Percentiles rank a stretch among this genome's conserved stretches.
phyloP scores from a whole-genome alignment of 2,797 vertebrate species.

The Hemitrygon akajei region DNA sequence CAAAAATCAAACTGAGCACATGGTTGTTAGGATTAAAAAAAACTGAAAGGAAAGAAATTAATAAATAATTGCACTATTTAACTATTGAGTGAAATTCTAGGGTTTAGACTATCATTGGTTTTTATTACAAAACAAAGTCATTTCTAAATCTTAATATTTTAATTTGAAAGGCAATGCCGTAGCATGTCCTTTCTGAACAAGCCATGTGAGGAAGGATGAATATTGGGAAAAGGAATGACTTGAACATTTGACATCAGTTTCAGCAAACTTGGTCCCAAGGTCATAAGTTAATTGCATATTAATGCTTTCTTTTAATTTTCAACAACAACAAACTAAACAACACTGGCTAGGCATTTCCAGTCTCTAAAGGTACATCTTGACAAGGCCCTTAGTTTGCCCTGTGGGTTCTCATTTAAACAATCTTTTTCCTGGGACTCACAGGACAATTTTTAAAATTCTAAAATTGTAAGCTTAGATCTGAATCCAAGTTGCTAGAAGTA shows the following conservation, averaged over 20 bases:
- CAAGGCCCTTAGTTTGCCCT: background rate
- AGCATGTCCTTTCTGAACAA: background rate
- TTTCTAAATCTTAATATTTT: background rate
- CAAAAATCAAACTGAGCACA: no score
- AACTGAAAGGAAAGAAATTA: background rate
- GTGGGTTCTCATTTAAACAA: background rate
- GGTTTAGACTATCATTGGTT: background rate
- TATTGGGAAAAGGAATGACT: background rate
- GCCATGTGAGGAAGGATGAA: background rate
- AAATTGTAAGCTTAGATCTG: background rate
- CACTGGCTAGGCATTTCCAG: background rate
- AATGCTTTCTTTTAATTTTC: background rate
- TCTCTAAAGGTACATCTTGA: background rate
- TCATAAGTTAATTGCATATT: background rate
- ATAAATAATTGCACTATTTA: background rate
- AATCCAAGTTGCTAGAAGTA: background rate
- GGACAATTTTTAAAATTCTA: background rate
- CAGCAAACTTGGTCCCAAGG: background rate
- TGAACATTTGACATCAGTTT: background rate
- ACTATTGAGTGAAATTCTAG: background rate
- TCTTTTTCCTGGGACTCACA: no score
- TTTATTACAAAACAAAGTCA: background rate
- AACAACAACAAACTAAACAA: background rate
- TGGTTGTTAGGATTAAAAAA: background rate
- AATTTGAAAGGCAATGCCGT: background rate